These are phyloP conservation scores for Cataglyphis livida DNA, from an alignment of 2,888 invertebrate genomes.

Conservation along the genomic window DNA sequence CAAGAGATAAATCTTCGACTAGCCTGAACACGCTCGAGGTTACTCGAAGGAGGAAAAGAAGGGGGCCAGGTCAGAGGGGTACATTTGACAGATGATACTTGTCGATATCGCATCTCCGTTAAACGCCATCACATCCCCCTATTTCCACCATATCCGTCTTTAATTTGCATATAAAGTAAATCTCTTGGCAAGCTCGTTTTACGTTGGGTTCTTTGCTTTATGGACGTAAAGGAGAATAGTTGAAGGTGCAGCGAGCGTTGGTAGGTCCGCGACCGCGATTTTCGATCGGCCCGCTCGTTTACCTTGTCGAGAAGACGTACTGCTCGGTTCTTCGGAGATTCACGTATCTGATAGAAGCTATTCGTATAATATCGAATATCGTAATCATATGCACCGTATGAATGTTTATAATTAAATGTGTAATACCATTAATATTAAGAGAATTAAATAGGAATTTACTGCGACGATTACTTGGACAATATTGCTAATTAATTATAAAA, in stretches of 20 bases:
- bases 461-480: neutral
- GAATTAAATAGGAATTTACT: neutral
- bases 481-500: neutral
- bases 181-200: constrained; percentile 71
- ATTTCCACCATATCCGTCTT: constrained; percentile 76
- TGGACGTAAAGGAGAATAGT: constrained; percentile 73
- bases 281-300: constrained; percentile 66
- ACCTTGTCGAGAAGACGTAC: constrained; percentile 64
- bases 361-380: neutral
- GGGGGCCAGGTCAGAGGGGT: constrained; percentile 65
- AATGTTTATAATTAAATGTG: neutral
- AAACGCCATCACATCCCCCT: constrained; percentile 78
- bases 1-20: constrained; percentile 46
- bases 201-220: constrained; percentile 64
- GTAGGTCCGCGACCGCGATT: constrained; percentile 67
- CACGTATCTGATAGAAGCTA: neutral
- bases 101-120: constrained; percentile 79
- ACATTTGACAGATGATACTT: constrained; percentile 79
- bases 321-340: constrained; percentile 32
- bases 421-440: neutral
- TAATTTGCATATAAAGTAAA: constrained; percentile 85
- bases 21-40: constrained; percentile 38
- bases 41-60: neutral
- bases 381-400: neutral
- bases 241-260: constrained; percentile 71